Base-by-base conservation (phyloP, 2,113 vertebrate species). In the Sorex araneus region DNA sequence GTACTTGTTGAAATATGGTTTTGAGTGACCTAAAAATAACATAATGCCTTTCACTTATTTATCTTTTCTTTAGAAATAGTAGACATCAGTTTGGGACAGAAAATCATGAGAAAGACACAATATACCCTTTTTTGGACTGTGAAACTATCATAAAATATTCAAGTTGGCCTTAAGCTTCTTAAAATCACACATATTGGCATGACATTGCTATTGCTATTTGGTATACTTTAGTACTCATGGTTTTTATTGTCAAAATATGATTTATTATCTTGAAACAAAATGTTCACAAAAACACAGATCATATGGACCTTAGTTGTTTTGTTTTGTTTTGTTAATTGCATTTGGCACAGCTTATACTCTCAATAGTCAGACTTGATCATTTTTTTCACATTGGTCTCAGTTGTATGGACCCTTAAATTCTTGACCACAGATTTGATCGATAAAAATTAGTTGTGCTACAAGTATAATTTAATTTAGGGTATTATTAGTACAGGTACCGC, bases 11-110 rank as follows among this genome's bases (percentile, higher is more conserved):
- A 89, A 81, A 81, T 4, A 83, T 0, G 30, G 27, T 21, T 84
- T 90, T 71, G n/a, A 66, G 32, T 63, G 23, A 60, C 3, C 64
- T 34, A 82, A 76, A 90, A 80, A n/a, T 74, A 87, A 75, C 40
- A 3, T 8, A n/a, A 78, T 63, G 5, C 30, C 13, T 89, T 67
- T 77, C 71, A 74, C 25, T 79, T 84, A 70, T 50, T 75, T 66
- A 66, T 84, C 1, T 60, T 63, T 3, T 23, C 7, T 92, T 84
- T 45, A 75, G 32, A 40, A 10, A 10, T 36, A 69, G 63, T 70
- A 54, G 66, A 32, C 19, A 45, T 71, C 11, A 30, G 34, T 63
- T 81, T 6, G 69, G n/a, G 70, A 43, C 36, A 57, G 3, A 88
- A 81, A 57, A 36, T 93, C 9, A 50, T 89, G 69, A 0, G 27